Evolutionary conservation across 2,113 vertebrate genomes (phyloP).

Genomic region (Sclerurus mexicanus): DNA sequence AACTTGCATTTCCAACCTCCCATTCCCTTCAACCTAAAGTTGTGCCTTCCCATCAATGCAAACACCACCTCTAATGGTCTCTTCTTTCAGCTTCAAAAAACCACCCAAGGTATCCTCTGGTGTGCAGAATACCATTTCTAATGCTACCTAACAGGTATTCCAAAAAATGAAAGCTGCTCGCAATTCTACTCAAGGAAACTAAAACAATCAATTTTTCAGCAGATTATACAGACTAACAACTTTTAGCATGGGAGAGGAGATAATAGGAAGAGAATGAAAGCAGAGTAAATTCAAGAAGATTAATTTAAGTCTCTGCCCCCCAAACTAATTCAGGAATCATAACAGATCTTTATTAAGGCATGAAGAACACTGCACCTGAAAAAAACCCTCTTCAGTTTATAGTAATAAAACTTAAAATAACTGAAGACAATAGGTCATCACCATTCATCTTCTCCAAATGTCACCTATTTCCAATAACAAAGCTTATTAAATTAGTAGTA

Average conservation of each 20-base stretch:
- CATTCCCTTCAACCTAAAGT: not conserved
- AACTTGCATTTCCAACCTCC: not conserved
- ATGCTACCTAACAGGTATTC: not conserved
- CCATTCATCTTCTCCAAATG: not conserved
- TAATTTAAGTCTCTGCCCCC: not conserved
- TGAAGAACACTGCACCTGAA: not conserved
- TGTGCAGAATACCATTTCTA: not conserved
- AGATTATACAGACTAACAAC: not conserved
- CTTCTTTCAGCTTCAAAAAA: not conserved
- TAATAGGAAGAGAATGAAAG: not conserved
- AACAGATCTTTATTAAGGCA: not conserved
- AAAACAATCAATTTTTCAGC: not conserved
- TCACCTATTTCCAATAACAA: not conserved
- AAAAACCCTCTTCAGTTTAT: not conserved
- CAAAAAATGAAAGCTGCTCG: not conserved
- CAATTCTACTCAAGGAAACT: not conserved
- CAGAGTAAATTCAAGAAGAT: not conserved
- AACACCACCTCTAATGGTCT: not conserved
- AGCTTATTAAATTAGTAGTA: not conserved
- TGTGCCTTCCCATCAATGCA: not conserved
- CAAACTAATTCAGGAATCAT: not conserved
- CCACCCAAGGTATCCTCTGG: not conserved
- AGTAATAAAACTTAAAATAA: not conserved
- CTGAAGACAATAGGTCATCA: not conserved
- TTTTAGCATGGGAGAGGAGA: not conserved